phyloP scores from a whole-genome alignment of 2,888 invertebrate genomes.

The Aporophyla nigra region DNA sequence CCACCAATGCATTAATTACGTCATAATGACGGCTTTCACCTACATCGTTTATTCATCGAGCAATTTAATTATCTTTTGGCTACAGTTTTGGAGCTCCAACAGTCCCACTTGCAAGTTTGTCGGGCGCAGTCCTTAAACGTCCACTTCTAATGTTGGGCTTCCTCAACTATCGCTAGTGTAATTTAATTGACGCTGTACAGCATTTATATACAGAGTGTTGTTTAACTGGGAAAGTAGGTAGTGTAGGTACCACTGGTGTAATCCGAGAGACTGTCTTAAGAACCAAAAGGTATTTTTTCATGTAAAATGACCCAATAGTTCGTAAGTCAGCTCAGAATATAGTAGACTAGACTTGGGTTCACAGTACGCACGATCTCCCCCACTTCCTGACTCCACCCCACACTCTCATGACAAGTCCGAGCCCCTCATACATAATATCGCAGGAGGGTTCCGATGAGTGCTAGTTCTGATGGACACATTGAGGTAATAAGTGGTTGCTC shows the following conservation, averaged over 20 bases:
- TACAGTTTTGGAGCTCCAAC: background rate
- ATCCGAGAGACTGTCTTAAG: no score
- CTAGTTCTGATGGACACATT: constrained; percentile 17
- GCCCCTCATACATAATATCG: background rate
- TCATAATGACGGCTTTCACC: constrained; percentile 12
- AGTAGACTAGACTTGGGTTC: background rate
- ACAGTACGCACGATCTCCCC: background rate
- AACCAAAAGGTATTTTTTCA: no score
- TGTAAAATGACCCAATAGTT: no score
- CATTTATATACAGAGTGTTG: background rate
- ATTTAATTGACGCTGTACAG: background rate
- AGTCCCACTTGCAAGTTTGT: background rate
- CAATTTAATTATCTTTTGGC: constrained; percentile 5
- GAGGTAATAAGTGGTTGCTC: constrained; percentile 32
- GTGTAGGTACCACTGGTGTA: no score
- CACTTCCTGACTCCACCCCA: background rate
- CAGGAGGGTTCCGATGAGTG: background rate
- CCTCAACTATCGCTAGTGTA: background rate
- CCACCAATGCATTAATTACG: constrained; percentile 14
- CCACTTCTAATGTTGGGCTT: background rate
- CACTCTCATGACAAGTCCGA: background rate
- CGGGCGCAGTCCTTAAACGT: background rate
- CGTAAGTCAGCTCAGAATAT: no score
- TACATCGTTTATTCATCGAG: background rate
- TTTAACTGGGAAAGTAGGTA: no score